phyloP scores from a whole-genome alignment of 2,113 vertebrate species.

The Aegithalos caudatus region DNA sequence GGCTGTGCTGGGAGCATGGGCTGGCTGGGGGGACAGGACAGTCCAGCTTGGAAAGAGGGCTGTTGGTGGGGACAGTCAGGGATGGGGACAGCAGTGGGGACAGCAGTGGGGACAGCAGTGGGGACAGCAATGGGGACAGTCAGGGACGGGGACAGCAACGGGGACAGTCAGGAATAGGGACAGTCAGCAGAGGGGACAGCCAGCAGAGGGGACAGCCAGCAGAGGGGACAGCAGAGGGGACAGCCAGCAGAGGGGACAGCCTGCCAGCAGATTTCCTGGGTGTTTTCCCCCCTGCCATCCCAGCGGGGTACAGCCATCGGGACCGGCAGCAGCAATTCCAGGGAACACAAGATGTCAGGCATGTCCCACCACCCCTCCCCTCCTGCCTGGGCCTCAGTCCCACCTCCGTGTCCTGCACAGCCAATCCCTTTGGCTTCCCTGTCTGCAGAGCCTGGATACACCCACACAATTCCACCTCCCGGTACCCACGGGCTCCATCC shows the following conservation, averaged over 20 bases:
- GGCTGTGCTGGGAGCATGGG: not conserved
- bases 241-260: no score
- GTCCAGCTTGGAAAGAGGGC: not conserved
- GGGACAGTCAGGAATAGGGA: not conserved
- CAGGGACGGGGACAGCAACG: rapidly evolving
- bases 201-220: not conserved
- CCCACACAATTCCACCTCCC: not conserved
- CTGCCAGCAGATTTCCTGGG: not conserved
- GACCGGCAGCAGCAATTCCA: not conserved
- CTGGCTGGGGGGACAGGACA: not conserved
- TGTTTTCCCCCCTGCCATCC: not conserved
- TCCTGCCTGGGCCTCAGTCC: not conserved
- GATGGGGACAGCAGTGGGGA: not conserved
- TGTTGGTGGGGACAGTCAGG: not conserved
- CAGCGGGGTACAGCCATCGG: no score
- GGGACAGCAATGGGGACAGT: not conserved
- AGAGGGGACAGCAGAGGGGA: not conserved
- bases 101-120: not conserved
- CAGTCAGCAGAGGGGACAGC: not conserved
- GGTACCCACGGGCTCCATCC: not conserved
- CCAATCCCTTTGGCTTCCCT: not conserved
- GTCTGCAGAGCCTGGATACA: not conserved
- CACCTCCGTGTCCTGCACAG: not conserved
- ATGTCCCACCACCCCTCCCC: not conserved
- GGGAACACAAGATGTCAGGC: not conserved